Evolutionary conservation across 2,888 invertebrate species (phyloP), one percentile per base, ranked within the genome.

Genomic region (Napeogenes inachia): DNA sequence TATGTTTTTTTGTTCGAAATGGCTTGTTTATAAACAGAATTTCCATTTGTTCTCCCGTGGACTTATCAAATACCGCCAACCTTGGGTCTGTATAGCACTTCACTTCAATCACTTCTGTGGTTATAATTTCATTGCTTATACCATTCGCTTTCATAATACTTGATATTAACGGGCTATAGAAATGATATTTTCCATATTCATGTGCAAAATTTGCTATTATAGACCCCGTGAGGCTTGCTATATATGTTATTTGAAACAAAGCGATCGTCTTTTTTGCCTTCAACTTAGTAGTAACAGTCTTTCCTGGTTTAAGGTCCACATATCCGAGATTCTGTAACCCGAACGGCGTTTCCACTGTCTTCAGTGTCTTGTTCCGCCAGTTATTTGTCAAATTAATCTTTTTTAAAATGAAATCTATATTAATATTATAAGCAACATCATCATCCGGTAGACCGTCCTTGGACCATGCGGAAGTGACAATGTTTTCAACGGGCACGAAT

Each of bases 131-230:
- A 60, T 87, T 89, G 0, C 62, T 76, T 10, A 89, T 60, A 4
- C 74, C 73, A 0, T 70, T 82, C 2, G 80, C 81, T 66, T 68
- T 78, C 87, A 89, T 83, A 2, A 89, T 82, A 57, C 75, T 73
- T 35, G 66, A 60, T 0, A 85, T 70, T 1, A 76, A 65, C 0
- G 87, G 87, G 0, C 87, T 78, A 69, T 77, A 89, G 62, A 84
- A 85, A 64, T 87, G 84, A 64, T 88, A 81, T 66, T 80, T 81
- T 0, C 88, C 88, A 35, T 84, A 85, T 12, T 75, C 12, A 3
- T 69, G 67, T 0, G 75, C 79, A 56, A 80, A 88, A 66, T 85
- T 84, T 0, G 76, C 76, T 32, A 87, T 72, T 0, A 84, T 54
- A 61, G 71, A 76, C 0, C 88, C 88, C 21, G 72, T 63, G 2